Conservation (phyloP, 30 jellyfish, hydroid and myxozoan species). For the Chrysaora quinquecirrha region DNA sequence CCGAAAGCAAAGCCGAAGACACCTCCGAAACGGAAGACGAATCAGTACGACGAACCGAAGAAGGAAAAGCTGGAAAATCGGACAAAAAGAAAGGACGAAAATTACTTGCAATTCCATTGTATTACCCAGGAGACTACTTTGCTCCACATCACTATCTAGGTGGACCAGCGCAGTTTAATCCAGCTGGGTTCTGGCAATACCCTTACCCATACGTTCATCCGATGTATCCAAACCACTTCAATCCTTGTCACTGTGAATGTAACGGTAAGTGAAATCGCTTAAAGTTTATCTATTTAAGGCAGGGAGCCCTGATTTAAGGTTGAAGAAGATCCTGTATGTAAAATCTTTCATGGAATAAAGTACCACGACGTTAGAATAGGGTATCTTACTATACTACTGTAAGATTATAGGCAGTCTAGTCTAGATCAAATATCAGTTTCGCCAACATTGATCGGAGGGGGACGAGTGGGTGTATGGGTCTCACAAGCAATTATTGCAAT, state of each 20-base stretch:
- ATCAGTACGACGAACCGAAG: constrained; percentile 57
- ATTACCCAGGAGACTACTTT: constrained; percentile 53
- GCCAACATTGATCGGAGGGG: no score
- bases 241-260: constrained; percentile 55
- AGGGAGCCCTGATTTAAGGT: no score
- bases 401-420: no score
- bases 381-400: no score
- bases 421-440: no score
- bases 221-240: constrained; percentile 75
- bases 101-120: constrained; percentile 25
- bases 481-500: no score
- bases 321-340: no score
- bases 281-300: no score
- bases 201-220: constrained; percentile 97
- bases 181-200: constrained; percentile 94
- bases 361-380: no score
- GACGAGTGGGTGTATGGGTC: no score
- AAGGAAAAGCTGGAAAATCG: constrained; percentile 13
- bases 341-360: no score
- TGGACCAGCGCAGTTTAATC: constrained; percentile 77
- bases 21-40: constrained; percentile 32
- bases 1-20: constrained; percentile 37
- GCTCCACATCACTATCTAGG: constrained; percentile 43
- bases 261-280: constrained; percentile 47
- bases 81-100: constrained; percentile 34